A percentile compares a stretch with the other conserved stretches of the same genome.
Conservation (phyloP, 2,888 invertebrate species). For the Drosophila anomalata region DNA sequence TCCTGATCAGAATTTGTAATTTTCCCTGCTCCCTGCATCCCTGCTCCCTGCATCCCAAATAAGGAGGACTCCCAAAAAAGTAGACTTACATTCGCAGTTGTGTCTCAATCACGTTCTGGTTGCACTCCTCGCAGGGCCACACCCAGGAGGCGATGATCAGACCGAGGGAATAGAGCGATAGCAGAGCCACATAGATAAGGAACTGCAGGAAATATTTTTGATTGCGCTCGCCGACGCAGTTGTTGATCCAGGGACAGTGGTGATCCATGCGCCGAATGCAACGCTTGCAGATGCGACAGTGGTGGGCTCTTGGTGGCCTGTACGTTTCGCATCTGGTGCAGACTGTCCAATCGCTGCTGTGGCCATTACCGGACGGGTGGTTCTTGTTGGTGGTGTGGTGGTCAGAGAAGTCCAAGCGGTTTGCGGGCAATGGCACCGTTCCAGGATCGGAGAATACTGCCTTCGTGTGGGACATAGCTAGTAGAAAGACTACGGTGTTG, state of each 20-base stretch:
- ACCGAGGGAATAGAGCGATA: slow-evolving; percentile 88
- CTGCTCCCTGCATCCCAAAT: neutral
- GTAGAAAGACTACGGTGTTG: slow-evolving; percentile 90
- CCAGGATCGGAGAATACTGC: slow-evolving; percentile 96
- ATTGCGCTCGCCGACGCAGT: slow-evolving; percentile 96
- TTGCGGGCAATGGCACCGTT: slow-evolving; percentile 90
- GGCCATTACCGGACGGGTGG: slow-evolving; percentile 82
- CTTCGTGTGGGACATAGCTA: slow-evolving; percentile 91
- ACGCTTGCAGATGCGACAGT: slow-evolving; percentile 93
- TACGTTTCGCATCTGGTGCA: slow-evolving; percentile 90
- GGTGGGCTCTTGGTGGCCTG: slow-evolving; percentile 93
- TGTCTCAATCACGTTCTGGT: slow-evolving; percentile 87
- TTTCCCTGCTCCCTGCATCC: neutral
- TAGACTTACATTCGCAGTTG: slow-evolving; percentile 90
- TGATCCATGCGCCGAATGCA: slow-evolving; percentile 87
- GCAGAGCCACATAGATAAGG: slow-evolving; percentile 90
- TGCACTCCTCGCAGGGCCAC: slow-evolving; percentile 88
- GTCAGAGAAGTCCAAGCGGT: slow-evolving; percentile 91
- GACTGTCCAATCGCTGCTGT: slow-evolving; percentile 90
- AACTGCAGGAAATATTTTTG: slow-evolving; percentile 97
- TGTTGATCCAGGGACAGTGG: slow-evolving; percentile 96
- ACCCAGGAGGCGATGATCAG: slow-evolving; percentile 90
- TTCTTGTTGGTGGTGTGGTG: slow-evolving; percentile 87
- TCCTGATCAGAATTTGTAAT: neutral
- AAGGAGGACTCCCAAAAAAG: neutral